Conservation (phyloP, 2,888 invertebrate species). For the Tanypteryx hageni region DNA sequence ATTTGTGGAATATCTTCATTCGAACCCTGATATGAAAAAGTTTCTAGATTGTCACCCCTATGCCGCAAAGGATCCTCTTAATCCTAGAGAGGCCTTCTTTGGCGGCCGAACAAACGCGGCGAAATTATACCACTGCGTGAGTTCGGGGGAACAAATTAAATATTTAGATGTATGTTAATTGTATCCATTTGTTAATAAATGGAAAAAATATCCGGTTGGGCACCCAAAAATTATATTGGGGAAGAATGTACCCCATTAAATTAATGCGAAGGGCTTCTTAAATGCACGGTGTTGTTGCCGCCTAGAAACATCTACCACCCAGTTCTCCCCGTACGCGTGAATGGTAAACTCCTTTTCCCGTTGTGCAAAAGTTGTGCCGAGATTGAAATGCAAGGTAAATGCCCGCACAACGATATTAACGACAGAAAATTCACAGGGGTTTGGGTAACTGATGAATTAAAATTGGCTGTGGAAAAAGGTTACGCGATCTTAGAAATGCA, state of each 20-base stretch:
- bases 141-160: neutral
- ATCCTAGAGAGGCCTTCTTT: conserved; percentile 69
- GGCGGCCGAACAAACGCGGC: too few relatives aligned
- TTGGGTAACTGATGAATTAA: conserved; percentile 72
- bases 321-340: conserved; percentile 70
- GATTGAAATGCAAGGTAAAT: conserved; percentile 69
- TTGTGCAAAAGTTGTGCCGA: conserved; percentile 72
- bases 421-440: conserved; percentile 70
- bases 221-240: conserved; percentile 49
- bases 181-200: conserved; percentile 63
- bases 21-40: neutral
- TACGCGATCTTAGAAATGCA: conserved; percentile 71
- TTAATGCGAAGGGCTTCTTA: conserved; percentile 66
- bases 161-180: neutral
- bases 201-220: conserved; percentile 54
- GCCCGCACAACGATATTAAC: conserved; percentile 70
- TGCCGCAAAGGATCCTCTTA: conserved; percentile 66
- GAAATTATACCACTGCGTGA: conserved; percentile 68
- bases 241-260: conserved; percentile 67
- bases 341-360: conserved; percentile 71
- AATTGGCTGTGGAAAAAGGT: conserved; percentile 71
- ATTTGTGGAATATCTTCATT: conserved; percentile 65
- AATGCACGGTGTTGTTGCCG: neutral
- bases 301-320: conserved; percentile 70
- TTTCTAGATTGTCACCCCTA: neutral